Evolutionary conservation across 1,140 invertebrate genomes (phyloP).

Genomic region (Drosophila bifasciata): DNA sequence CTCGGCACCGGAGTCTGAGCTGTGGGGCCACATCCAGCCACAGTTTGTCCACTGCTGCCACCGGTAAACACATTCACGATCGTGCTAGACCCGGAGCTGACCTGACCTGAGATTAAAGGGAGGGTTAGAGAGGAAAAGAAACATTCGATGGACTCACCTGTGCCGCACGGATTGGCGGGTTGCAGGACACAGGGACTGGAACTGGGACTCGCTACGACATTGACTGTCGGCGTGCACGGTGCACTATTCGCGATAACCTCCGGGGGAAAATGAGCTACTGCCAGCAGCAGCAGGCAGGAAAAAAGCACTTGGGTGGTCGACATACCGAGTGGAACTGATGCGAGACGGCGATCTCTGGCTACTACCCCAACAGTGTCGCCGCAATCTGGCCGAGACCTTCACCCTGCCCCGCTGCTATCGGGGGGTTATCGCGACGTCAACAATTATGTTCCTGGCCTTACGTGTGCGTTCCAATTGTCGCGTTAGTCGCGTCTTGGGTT

Average conservation of each 20-base stretch:
- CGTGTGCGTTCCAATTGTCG: background rate
- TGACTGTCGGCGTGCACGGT: background rate
- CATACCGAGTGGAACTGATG: slow-evolving; percentile 64
- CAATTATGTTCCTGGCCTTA: slow-evolving; percentile 38
- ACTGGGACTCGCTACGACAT: slow-evolving; percentile 20
- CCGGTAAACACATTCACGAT: slow-evolving; percentile 17
- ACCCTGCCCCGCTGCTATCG: background rate
- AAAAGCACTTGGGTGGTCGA: slow-evolving; percentile 44
- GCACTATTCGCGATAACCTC: slow-evolving; percentile 1
- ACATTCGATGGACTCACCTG: slow-evolving; percentile 4
- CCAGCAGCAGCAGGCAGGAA: slow-evolving; percentile 10
- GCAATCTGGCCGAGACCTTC: slow-evolving; percentile 14
- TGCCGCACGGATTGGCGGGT: background rate
- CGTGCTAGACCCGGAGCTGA: slow-evolving; percentile 1
- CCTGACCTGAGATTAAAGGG: slow-evolving; percentile 18
- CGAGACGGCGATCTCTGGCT: background rate
- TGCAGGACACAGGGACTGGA: slow-evolving; percentile 24
- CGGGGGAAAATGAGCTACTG: slow-evolving; percentile 10
- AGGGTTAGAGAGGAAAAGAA: no score
- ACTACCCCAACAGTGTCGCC: background rate
- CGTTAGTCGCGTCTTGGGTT: slow-evolving; percentile 26
- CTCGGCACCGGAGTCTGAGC: background rate
- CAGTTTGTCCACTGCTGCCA: slow-evolving; percentile 1
- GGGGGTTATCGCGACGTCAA: slow-evolving; percentile 30
- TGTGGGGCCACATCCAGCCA: background rate